Conservation (phyloP, 2,797 vertebrate genomes). For the Acanthurus lineatus region DNA sequence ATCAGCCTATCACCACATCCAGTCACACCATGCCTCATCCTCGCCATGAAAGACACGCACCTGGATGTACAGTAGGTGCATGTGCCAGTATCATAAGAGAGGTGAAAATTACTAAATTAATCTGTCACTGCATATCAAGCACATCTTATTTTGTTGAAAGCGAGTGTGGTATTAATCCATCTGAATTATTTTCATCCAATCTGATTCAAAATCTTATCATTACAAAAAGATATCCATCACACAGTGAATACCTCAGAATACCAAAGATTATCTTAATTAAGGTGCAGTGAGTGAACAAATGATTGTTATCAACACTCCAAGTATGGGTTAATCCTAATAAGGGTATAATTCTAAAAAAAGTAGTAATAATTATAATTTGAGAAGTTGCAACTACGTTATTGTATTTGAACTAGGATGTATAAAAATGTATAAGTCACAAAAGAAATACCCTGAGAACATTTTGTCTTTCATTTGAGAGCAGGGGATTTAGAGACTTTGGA, state of each 20-base stretch:
- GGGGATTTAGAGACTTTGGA: constrained; percentile 72
- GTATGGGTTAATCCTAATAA: neutral
- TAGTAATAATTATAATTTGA: neutral
- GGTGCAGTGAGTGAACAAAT: neutral
- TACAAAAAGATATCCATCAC: neutral
- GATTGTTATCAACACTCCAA: neutral
- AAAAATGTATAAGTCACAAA: constrained; percentile 14
- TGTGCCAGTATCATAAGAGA: constrained; percentile 13
- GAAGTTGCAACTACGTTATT: neutral
- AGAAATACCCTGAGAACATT: constrained; percentile 22
- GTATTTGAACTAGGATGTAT: neutral
- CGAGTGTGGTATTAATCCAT: neutral
- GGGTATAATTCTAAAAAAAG: neutral
- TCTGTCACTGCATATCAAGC: constrained; percentile 12
- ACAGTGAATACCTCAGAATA: neutral
- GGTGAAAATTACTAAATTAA: neutral
- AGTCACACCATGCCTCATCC: constrained; percentile 17
- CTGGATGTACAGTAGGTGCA: constrained; percentile 5
- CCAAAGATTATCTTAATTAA: neutral
- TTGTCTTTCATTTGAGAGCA: constrained; percentile 45
- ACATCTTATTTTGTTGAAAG: neutral
- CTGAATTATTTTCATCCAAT: neutral
- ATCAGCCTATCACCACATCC: constrained; percentile 40
- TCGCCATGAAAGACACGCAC: constrained; percentile 22
- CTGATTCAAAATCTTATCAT: neutral